Percentiles rank a stretch among this genome's conserved stretches.
These are phyloP conservation scores for Macropus fuliginosus DNA, from an alignment of 2,797 vertebrate species.

Conservation along the genomic window DNA sequence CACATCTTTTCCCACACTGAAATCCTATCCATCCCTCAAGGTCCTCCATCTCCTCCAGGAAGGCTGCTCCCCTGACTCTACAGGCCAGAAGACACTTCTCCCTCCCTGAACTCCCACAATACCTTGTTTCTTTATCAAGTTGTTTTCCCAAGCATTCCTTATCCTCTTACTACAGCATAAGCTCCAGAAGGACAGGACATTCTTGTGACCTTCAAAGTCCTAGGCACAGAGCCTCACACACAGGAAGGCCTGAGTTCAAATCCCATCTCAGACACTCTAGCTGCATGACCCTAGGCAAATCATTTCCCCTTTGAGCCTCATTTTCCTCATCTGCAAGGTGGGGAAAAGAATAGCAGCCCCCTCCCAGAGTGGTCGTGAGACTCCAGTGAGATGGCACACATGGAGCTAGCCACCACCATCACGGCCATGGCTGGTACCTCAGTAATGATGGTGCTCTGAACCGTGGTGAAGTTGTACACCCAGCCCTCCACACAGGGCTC, in stretches of 20 bases:
- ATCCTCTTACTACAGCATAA: neutral
- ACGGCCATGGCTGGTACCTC: conserved; percentile 77
- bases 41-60: neutral
- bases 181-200: neutral
- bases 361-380: neutral
- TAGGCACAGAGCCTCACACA: neutral
- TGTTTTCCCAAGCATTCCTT: neutral
- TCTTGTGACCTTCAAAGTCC: neutral
- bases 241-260: neutral
- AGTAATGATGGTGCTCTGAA: conserved; percentile 81
- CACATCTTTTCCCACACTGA: neutral
- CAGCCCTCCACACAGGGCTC: conserved; percentile 84
- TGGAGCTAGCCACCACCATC: neutral
- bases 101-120: neutral
- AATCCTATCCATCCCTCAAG: neutral
- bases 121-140: neutral
- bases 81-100: neutral
- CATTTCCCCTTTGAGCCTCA: neutral
- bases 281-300: neutral
- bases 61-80: neutral
- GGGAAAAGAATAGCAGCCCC: neutral
- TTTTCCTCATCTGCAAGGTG: neutral
- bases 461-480: conserved; percentile 81
- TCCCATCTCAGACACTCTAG: neutral
- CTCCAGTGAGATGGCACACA: no score